Conservation (phyloP, 2,888 invertebrate genomes). For the Xestia rhomboidea region DNA sequence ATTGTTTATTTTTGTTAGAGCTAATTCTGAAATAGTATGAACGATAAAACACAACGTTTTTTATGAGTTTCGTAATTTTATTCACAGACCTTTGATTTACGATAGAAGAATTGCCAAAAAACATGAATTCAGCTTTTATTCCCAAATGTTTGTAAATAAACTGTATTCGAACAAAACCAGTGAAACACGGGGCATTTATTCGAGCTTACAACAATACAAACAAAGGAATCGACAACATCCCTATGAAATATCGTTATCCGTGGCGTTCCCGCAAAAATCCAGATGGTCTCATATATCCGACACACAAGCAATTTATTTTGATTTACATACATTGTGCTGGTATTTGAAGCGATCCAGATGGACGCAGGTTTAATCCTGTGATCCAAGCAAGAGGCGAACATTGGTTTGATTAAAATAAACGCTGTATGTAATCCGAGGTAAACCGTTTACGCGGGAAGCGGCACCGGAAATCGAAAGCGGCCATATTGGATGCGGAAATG, state of each 20-base stretch:
- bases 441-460: slow-evolving; percentile 84
- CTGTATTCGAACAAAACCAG: slow-evolving; percentile 27
- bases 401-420: slow-evolving; percentile 84
- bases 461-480: slow-evolving; percentile 88
- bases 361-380: slow-evolving; percentile 65
- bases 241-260: slow-evolving; percentile 48
- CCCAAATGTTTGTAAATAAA: slow-evolving; percentile 38
- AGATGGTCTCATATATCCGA: slow-evolving; percentile 48
- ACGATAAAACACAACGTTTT: slow-evolving; percentile 12
- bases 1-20: slow-evolving; percentile 1
- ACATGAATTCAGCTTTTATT: slow-evolving; percentile 22
- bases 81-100: slow-evolving; percentile 39
- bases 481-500: slow-evolving; percentile 90
- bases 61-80: slow-evolving; percentile 36
- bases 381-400: slow-evolving; percentile 65
- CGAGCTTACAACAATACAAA: slow-evolving; percentile 38
- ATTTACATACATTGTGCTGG: slow-evolving; percentile 52
- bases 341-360: slow-evolving; percentile 61
- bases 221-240: slow-evolving; percentile 45
- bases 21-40: slow-evolving; percentile 15
- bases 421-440: slow-evolving; percentile 83
- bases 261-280: slow-evolving; percentile 46
- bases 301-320: slow-evolving; percentile 56
- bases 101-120: slow-evolving; percentile 12
- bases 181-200: slow-evolving; percentile 38